phyloP scores from a whole-genome alignment of 2,888 invertebrate species.

The Rambutsinella grinnellia region DNA sequence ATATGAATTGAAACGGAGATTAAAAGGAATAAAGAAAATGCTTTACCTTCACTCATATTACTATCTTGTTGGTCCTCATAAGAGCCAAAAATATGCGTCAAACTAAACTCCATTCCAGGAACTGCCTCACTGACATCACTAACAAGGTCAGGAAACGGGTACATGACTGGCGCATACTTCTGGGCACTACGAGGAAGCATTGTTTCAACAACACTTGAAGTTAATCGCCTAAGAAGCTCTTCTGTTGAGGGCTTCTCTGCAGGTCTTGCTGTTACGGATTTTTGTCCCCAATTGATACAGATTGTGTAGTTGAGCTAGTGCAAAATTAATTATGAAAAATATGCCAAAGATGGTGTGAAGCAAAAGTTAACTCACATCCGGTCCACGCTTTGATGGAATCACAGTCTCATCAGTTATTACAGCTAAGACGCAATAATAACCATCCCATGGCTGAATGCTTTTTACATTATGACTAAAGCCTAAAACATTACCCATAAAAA shows the following conservation, averaged over 20 bases:
- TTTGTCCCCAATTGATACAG: slow-evolving; percentile 59
- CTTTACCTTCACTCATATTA: slow-evolving; percentile 26
- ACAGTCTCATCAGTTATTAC: slow-evolving; percentile 59
- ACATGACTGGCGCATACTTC: slow-evolving; percentile 40
- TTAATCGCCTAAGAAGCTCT: slow-evolving; percentile 30
- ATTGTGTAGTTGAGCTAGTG: slow-evolving; percentile 60
- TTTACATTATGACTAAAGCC: slow-evolving; percentile 29
- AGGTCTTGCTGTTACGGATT: slow-evolving; percentile 14
- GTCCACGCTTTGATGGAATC: slow-evolving; percentile 21
- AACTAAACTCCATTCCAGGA: slow-evolving; percentile 35
- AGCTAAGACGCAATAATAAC: slow-evolving; percentile 60
- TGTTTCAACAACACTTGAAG: slow-evolving; percentile 26
- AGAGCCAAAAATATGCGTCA: slow-evolving; percentile 32
- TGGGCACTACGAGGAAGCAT: slow-evolving; percentile 39
- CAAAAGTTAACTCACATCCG: slow-evolving; percentile 50
- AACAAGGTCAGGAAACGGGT: slow-evolving; percentile 57
- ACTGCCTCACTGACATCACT: slow-evolving; percentile 50
- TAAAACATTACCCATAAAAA: slow-evolving; percentile 24
- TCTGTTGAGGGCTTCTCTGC: slow-evolving; percentile 24
- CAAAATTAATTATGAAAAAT: too few species aligned
- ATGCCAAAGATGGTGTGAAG: too few species aligned
- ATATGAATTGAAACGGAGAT: too few species aligned
- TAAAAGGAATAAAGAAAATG: background rate
- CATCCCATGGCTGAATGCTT: slow-evolving; percentile 50
- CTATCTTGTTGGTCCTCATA: slow-evolving; percentile 27